phyloP scores from a whole-genome alignment of 30 jellyfish, hydroid and myxozoan genomes.

The Aurelia sp. region DNA sequence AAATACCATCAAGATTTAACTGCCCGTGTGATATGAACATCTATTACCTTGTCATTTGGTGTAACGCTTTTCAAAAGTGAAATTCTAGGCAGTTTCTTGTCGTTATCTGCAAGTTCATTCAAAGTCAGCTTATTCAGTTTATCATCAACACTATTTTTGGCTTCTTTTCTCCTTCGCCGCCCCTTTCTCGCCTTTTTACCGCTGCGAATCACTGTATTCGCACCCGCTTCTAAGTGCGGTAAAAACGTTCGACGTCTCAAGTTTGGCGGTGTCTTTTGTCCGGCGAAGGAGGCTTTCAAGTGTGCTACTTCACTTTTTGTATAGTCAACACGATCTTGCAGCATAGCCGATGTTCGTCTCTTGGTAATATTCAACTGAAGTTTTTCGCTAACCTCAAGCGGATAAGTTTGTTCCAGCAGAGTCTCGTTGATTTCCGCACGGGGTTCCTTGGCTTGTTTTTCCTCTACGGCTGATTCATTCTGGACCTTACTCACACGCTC shows the following conservation, averaged over 20 bases:
- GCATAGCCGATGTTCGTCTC: conserved; percentile 23
- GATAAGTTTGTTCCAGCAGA: no score
- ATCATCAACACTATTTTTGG: background rate
- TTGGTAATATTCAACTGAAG: background rate
- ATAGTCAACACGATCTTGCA: conserved; percentile 58
- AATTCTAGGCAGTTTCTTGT: no score
- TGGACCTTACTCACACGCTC: background rate
- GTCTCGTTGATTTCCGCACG: no score
- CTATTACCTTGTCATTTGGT: no score
- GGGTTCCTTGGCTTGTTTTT: no score
- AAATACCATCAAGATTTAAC: no score
- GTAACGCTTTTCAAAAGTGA: no score
- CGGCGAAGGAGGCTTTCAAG: conserved; percentile 64
- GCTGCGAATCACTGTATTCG: conserved; percentile 11
- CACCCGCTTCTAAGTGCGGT: conserved; percentile 50
- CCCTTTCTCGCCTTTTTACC: conserved; percentile 21
- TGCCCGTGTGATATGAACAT: no score
- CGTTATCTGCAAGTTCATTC: no score
- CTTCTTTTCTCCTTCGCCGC: conserved; percentile 19
- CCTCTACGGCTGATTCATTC: no score
- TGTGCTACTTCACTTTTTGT: conserved; percentile 68
- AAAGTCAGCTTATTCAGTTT: no score
- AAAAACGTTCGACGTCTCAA: conserved; percentile 58
- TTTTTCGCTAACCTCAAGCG: background rate
- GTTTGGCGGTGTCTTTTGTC: conserved; percentile 58